Base-by-base conservation (phyloP, 2,888 invertebrate genomes). In the Nemapogon koenigi region DNA sequence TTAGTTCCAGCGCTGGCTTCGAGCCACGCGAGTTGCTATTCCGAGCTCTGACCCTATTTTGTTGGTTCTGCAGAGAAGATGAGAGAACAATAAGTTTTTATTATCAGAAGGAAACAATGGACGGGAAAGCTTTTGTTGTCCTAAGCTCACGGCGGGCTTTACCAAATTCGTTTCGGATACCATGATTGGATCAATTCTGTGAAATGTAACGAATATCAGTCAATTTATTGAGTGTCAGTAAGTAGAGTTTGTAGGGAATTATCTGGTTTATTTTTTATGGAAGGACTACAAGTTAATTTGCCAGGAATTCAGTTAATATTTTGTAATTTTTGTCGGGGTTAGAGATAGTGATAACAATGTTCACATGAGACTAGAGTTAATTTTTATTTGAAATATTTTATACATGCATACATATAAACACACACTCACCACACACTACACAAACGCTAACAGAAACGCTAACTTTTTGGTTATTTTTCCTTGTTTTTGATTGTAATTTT, bases 61-160 rank as follows among this genome's bases (percentile, higher is more conserved):
- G 31, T 31, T 16, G 16, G 16, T 31, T 31, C 31, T 17, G 31
- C 10, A 31, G 17, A 16, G 10, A n/a, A 31, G 31, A 16, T 16
- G 31, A n/a, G 52, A 56, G 58, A 62, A 65, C 63, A 65, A 63
- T 64, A 50, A 55, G 53, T 49, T 56, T 54, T 53, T 57, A 55
- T 52, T 52, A 49, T 49, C 50, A 51, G 8, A 46, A 45, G 47
- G 47, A 50, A 35, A 45, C 46, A 43, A 43, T 43, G 41, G 19
- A n/a, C 19, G 33, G 19, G 3, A 17, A n/a, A 7, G 33, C 33
- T 33, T 33, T 18, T 8, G 10, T 22, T 31, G 31, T 31, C n/a
- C 13, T 16, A 3, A 14, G 30, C 30, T 30, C 16, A 30, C 30
- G 8, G 19, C 8, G 19, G 33, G 33, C 33, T 33, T 32, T 33